Evolutionary conservation across 1,140 invertebrate species (phyloP).

Genomic region (Riptortus pedestris): DNA sequence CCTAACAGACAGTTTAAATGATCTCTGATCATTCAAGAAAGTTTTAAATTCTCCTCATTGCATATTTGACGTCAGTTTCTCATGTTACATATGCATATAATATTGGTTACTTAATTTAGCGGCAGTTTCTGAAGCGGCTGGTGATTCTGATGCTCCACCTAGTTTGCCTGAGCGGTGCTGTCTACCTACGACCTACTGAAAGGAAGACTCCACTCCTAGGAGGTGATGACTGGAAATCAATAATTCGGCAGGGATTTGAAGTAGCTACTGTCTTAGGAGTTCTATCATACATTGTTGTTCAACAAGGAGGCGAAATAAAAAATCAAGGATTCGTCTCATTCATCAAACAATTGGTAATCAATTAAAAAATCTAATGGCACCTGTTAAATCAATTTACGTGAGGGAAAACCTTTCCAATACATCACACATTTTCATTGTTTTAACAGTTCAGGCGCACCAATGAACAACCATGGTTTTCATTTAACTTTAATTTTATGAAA

Average conservation of each 20-base stretch:
- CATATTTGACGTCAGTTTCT: no score
- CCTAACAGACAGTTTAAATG: no score
- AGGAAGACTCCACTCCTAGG: slow-evolving; percentile 43
- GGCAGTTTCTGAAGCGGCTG: slow-evolving; percentile 84
- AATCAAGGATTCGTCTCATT: slow-evolving; percentile 86
- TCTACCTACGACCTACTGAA: slow-evolving; percentile 69
- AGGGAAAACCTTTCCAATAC: no score
- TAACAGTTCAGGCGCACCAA: no score
- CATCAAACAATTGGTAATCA: slow-evolving; percentile 73
- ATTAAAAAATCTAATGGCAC: no score
- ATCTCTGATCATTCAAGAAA: no score
- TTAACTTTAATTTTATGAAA: no score
- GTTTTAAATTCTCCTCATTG: no score
- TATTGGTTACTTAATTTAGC: slow-evolving; percentile 44
- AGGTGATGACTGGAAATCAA: slow-evolving; percentile 44
- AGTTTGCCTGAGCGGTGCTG: slow-evolving; percentile 73
- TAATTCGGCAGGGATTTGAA: slow-evolving; percentile 63
- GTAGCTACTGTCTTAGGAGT: slow-evolving; percentile 73
- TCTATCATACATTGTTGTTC: slow-evolving; percentile 75
- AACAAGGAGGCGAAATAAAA: slow-evolving; percentile 85
- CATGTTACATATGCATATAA: no score
- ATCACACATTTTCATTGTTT: no score
- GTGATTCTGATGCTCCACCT: slow-evolving; percentile 79
- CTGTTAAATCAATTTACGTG: no score
- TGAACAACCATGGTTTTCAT: no score